A percentile compares a stretch with the other conserved stretches of the same genome.
Conservation (phyloP, 2,113 vertebrate species). For the Fulmarus glacialis region DNA sequence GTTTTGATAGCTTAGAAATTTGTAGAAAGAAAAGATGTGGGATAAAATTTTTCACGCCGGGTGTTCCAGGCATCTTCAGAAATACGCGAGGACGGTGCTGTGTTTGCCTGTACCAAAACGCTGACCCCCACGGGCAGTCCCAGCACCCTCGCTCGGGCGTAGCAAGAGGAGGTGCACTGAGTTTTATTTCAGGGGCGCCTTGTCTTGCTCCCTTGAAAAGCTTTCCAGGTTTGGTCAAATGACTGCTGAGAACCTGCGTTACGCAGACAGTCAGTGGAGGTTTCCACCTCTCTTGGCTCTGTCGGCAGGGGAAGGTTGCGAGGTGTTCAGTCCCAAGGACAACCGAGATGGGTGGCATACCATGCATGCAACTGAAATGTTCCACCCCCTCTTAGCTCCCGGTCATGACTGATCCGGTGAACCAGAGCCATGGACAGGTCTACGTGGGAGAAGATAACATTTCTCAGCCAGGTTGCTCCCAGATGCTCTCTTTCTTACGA, state of each 20-base stretch:
- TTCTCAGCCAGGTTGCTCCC: neutral
- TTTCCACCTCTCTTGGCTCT: neutral
- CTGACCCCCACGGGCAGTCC: accelerated
- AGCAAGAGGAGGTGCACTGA: accelerated
- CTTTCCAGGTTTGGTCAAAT: too few relatives aligned
- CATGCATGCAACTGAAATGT: accelerated
- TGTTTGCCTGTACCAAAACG: accelerated
- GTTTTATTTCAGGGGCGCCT: too few relatives aligned
- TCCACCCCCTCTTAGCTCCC: neutral
- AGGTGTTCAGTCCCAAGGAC: neutral
- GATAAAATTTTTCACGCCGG: accelerated
- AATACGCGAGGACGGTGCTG: accelerated
- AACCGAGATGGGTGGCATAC: accelerated
- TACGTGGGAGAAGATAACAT: neutral
- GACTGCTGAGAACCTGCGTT: accelerated
- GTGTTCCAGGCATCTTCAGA: neutral
- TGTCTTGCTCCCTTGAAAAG: neutral
- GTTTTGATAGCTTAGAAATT: neutral
- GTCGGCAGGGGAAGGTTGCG: too few relatives aligned
- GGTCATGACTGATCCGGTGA: neutral
- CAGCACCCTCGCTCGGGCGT: accelerated
- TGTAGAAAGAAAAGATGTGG: neutral
- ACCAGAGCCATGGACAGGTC: neutral
- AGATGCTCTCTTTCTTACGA: neutral
- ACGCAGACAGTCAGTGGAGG: accelerated